Evolutionary conservation across 2,797 vertebrate genomes (phyloP).

Genomic region (Kryptopterus vitreolus): DNA sequence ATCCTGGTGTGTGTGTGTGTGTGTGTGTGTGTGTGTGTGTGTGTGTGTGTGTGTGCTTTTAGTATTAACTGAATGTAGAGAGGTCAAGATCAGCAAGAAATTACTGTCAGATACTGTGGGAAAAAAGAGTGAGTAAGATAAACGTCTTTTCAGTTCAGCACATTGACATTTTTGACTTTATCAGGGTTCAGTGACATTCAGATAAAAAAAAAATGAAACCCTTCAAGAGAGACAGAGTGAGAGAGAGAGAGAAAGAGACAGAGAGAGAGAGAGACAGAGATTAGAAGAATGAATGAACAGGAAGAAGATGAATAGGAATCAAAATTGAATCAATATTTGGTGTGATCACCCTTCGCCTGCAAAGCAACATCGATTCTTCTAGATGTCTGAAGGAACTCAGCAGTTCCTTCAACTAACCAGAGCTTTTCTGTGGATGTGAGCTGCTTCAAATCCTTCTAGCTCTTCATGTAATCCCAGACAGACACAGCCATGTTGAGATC

Average conservation of each 20-base stretch:
- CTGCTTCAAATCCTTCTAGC: too few relatives aligned
- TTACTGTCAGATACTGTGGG: neutral
- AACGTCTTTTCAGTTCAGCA: slow-evolving; percentile 13
- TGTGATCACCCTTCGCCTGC: too few relatives aligned
- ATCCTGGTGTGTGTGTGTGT: slow-evolving; percentile 18
- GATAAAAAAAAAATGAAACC: slow-evolving; percentile 1
- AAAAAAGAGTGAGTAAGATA: neutral
- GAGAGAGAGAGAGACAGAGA: slow-evolving; percentile 28
- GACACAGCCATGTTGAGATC: too few relatives aligned
- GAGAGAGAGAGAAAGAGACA: slow-evolving; percentile 39
- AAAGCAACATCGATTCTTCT: too few relatives aligned
- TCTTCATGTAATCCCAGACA: too few relatives aligned
- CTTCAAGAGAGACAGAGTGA: slow-evolving; percentile 31
- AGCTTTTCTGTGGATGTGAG: too few relatives aligned
- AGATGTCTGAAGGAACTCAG: too few relatives aligned
- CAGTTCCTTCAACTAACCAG: too few relatives aligned
- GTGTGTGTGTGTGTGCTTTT: neutral
- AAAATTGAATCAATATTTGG: too few relatives aligned
- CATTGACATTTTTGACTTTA: slow-evolving; percentile 27
- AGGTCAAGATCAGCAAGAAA: slow-evolving; percentile 3
- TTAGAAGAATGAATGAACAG: neutral
- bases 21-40: neutral
- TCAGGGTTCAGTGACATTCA: slow-evolving; percentile 19
- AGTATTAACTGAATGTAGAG: neutral
- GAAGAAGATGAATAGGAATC: too few relatives aligned